Evolutionary conservation across 2,797 vertebrate species (phyloP), one percentile per base, ranked within the genome.

Genomic region (Chloroceryle inda): DNA sequence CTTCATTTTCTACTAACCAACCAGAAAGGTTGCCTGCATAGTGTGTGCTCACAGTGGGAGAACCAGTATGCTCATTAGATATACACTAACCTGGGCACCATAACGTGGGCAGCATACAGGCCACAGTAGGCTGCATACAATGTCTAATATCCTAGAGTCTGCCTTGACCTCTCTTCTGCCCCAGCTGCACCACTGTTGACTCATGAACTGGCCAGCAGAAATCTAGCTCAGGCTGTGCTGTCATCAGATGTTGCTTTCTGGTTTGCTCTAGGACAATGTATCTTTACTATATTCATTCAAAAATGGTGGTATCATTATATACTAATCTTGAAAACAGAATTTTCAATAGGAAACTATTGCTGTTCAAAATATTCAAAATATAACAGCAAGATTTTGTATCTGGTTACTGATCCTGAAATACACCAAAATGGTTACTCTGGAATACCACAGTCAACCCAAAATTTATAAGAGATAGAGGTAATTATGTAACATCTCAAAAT

Each of bases 361-460:
- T 45, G 44, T 49, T 49, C n/a, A 22, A 9, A 17, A 22, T 31
- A 49, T 73, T 73, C 63, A 40, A 74, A 78, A 72, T 18, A 23
- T 13, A 53, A 47, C 8, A 38, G 4, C 6, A 13, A 53, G 29
- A 64, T 76, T 80, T 59, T 52, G 5, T 50, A 21, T 0, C 0
- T 56, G 23, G 7, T 31, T 85, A n/a, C 27, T 74, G 21, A 6
- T 74, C 42, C 7, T 35, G n/a, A 80, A 42, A 33, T 38, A 69
- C 7, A 27, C 26, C 24, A 24, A 53, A 88, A 56, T 0, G 0
- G 13, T 64, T 61, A n/a, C 20, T 2, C 2, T 7, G 2, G 21
- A 93, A 75, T 29, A 64, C n/a, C 72, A 49, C 7, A 31, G 21
- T 35, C 50, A 56, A 5, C n/a, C 2, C 1, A 1, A 61, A 92